A percentile compares a stretch with the other conserved stretches of the same genome.
Evolutionary conservation across 2,888 invertebrate species (phyloP).

Genomic region (Julus scanicus): DNA sequence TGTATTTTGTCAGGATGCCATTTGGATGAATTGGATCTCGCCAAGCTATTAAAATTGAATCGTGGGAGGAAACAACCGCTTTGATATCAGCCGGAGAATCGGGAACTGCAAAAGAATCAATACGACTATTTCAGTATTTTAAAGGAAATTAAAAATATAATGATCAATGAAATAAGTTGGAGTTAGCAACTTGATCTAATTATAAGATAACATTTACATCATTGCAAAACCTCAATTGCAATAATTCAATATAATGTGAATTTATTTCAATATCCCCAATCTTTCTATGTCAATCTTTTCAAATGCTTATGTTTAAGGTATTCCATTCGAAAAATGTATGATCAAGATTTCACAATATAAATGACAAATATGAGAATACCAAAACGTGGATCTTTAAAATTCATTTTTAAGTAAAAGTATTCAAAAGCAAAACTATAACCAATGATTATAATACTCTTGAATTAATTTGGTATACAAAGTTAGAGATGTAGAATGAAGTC

Average conservation of each 20-base stretch:
- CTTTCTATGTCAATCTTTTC: no score
- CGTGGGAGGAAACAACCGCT: constrained; percentile 79
- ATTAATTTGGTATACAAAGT: no score
- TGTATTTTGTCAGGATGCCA: constrained; percentile 79
- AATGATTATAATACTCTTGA: no score
- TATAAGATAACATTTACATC: background rate
- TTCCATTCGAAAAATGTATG: no score
- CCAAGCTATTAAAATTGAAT: constrained; percentile 82
- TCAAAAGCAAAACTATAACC: no score
- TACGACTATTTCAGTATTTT: background rate
- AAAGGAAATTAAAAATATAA: background rate
- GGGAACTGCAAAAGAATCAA: constrained; percentile 73
- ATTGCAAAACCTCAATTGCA: background rate
- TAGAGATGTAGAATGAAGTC: no score
- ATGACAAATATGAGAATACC: no score
- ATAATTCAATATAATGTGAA: background rate
- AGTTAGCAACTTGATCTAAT: background rate
- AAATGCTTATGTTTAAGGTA: no score
- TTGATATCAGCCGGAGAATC: constrained; percentile 83
- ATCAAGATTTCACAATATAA: no score
- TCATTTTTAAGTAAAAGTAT: no score
- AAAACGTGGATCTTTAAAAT: no score
- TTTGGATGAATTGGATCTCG: constrained; percentile 79
- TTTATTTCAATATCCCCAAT: background rate
- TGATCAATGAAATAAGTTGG: background rate